Percentiles rank a stretch among this genome's conserved stretches.
phyloP scores from a whole-genome alignment of 2,888 invertebrate genomes.

The Parasteatoda lunata region DNA sequence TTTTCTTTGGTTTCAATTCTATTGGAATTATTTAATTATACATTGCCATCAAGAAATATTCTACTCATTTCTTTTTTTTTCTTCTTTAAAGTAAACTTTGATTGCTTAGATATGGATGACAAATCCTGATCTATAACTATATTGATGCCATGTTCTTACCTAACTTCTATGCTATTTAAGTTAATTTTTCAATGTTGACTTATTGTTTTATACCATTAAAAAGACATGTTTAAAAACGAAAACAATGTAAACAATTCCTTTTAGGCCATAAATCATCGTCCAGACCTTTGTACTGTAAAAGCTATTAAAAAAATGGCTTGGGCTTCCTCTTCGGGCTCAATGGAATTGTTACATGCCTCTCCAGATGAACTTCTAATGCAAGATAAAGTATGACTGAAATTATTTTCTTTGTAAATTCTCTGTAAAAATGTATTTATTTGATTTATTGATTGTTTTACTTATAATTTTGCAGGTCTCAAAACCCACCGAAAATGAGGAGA shows the following conservation, averaged over 20 bases:
- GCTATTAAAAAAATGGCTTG: slow-evolving; percentile 85
- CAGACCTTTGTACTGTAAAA: slow-evolving; percentile 83
- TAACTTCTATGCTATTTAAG: too few relatives aligned
- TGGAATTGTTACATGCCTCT: slow-evolving; percentile 79
- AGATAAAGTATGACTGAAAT: slow-evolving; percentile 75
- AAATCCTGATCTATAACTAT: too few relatives aligned
- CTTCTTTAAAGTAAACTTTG: too few relatives aligned
- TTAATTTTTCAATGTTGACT: not conserved
- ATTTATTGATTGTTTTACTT: not conserved
- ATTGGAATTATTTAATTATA: too few relatives aligned
- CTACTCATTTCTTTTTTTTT: too few relatives aligned
- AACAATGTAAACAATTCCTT: slow-evolving; percentile 1
- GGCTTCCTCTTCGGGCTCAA: slow-evolving; percentile 84
- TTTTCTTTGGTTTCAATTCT: too few relatives aligned
- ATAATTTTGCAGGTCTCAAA: slow-evolving; percentile 49
- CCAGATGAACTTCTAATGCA: slow-evolving; percentile 80
- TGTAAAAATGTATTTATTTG: not conserved
- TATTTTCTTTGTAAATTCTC: not conserved
- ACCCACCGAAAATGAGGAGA: slow-evolving; percentile 74
- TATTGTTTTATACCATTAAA: not conserved
- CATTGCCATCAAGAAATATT: too few relatives aligned
- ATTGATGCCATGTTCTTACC: too few relatives aligned
- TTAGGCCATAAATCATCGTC: slow-evolving; percentile 78
- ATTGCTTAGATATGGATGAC: too few relatives aligned
- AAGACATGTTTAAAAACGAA: not conserved